Evolutionary conservation across 2,797 vertebrate species (phyloP), one percentile per base, ranked within the genome.

Genomic region (Vireo griseus): DNA sequence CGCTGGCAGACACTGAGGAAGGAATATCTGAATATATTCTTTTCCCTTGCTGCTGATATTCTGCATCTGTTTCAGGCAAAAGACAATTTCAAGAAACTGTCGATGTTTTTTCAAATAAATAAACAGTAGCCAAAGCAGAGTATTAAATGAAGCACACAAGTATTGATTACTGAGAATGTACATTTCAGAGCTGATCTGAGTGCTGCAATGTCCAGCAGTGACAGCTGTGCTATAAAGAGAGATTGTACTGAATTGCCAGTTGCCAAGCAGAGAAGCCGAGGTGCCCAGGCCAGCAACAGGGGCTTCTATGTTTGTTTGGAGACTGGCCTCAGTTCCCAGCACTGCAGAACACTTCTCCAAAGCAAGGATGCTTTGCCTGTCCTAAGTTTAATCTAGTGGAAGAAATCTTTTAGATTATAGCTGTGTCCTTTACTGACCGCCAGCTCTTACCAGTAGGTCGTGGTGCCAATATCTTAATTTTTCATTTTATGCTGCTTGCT

Each of bases 391-490:
- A 92, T 93, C 69, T 95, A 91, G 58, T 89, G 90, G 94, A 93
- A 96, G 92, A 92, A 95, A 95, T 90, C 82, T 82, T 86, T 75
- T 74, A 92, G 91, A 94, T 96, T 84, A 95, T 91, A 82, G 81
- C 71, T 29, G 5, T 50, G 72, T 95, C 92, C 92, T 89, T 89
- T 88, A 77, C 77, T 76, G 94, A 94, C 90, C 80, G 86, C 88
- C 69, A 42, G 79, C 80, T 94, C 84, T 67, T 95, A 93, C 81
- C 91, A 78, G 72, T 25, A 88, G 72, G 58, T 77, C 16, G 88
- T 54, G 44, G 78, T 95, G 92, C 92, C 94, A 96, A 17, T 73
- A 92, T 91, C 93, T 94, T 95, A 73, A 92, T 96, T 93, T 93
- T 95, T 96, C 82, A 93, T 91, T 96, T 96, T 94, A 71, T 86